Evolutionary conservation across 2,797 vertebrate genomes (phyloP).

Genomic region (Macrochelys suwanniensis): DNA sequence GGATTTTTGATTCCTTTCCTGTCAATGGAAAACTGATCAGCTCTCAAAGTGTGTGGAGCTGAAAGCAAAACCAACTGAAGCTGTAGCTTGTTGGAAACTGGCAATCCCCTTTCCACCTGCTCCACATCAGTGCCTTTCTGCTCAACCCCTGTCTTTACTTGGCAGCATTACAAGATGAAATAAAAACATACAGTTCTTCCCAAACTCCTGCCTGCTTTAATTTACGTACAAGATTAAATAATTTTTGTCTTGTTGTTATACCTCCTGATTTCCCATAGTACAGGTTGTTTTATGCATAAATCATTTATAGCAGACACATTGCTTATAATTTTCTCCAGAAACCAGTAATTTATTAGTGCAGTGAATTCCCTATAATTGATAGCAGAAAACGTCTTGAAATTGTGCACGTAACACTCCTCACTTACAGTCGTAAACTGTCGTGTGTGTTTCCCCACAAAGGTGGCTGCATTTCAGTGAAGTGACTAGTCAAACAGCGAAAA

Average conservation of each 20-base stretch:
- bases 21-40: slow-evolving; percentile 61
- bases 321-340: slow-evolving; percentile 69
- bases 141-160: slow-evolving; percentile 61
- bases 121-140: slow-evolving; percentile 65
- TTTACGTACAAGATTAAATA: slow-evolving; percentile 69
- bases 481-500: slow-evolving; percentile 1
- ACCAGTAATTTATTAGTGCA: slow-evolving; percentile 19
- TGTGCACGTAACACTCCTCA: slow-evolving; percentile 43
- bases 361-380: slow-evolving; percentile 49
- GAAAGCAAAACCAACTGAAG: slow-evolving; percentile 54
- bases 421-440: slow-evolving; percentile 12
- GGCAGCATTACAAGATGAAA: slow-evolving; percentile 68
- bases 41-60: slow-evolving; percentile 61
- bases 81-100: slow-evolving; percentile 42
- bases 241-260: slow-evolving; percentile 68
- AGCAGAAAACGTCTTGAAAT: slow-evolving; percentile 54
- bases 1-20: slow-evolving; percentile 54
- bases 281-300: slow-evolving; percentile 62
- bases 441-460: neutral
- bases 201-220: slow-evolving; percentile 69
- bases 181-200: slow-evolving; percentile 63
- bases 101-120: slow-evolving; percentile 54
- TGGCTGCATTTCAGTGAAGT: fast-evolving
- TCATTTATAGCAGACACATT: slow-evolving; percentile 46
- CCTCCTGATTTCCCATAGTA: slow-evolving; percentile 40